Base-by-base conservation (phyloP, 2,113 vertebrate genomes). In the Polypterus bichir region DNA sequence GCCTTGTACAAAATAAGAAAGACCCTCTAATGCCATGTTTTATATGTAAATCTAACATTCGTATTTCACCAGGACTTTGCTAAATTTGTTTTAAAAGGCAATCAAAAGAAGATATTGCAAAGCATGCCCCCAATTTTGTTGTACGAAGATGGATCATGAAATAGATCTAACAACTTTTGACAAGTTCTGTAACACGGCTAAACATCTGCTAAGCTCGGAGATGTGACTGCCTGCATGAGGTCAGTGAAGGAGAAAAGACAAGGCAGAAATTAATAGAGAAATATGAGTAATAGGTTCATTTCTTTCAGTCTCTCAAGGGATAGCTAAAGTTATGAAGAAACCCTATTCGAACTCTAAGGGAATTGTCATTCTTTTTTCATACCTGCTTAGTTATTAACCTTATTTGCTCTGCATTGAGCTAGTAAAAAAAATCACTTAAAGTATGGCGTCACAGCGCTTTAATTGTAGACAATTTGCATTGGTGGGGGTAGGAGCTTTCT, bases 241-340 rank as follows among this genome's bases (percentile, higher is more conserved):
- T 67, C 64, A 63, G 59, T 64, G 63, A 57, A 65, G 65, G 49
- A 62, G 62, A 68, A 70, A 69, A 70, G 66, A 73, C 57, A 69
- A 65, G 65, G 54, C 61, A 47, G 27, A 71, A 70, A 76, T 73
- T 71, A 74, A 75, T 67, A 74, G 67, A 78, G 64, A 70, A 72
- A 73, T 72, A 67, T 72, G 71, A 68, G 61, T 69, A 67, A 72
- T 70, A 68, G 68, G 66, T 47, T 54, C 55, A 54, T 67, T 65
- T 55, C 58, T 59, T 53, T 46, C 9, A n/a, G 64, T 46, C 60
- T 59, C 63, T 65, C 63, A 46, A 51, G 68, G 58, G 65, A 58
- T 61, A 59, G 48, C 59, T 66, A 65, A 58, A 67, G 59, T 57
- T 64, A 64, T 67, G 64, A 59, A 65, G 54, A 54, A 54, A 63